Base-by-base conservation (phyloP, 2,113 vertebrate species). In the Pomatostomus ruficeps region DNA sequence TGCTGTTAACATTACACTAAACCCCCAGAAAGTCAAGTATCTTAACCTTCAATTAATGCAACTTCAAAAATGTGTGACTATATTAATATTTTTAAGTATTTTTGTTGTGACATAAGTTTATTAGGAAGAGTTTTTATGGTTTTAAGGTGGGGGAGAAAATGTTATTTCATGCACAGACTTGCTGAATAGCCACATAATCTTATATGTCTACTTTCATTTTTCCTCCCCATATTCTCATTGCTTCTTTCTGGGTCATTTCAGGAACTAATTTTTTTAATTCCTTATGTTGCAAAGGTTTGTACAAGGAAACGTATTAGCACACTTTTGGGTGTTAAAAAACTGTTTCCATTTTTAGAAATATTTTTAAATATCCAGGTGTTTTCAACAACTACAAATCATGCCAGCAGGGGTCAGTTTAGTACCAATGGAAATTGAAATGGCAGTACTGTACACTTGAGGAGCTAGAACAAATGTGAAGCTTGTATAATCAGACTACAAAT, bases 351-450 rank as follows among this genome's bases (percentile, higher is more conserved):
- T 70, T 89, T n/a, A 38, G 26, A 74, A 77, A 48, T 28, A 7
- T 72, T 83, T 82, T 35, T 2, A 61, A 62, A 79, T 81, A 71
- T 36, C 54, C 79, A 83, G 72, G 29, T 95, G 55, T 94, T 95
- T 95, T 86, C 73, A 77, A 46, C 57, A 73, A 45, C 36, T 82
- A 70, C 66, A 55, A 36, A 57, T 78, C 7, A 5, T 33, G 52
- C 94, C 97, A 96, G 94, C 88, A 97, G 96, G 83, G 97, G 97
- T 95, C 96, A 96, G 91, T 91, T 97, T 92, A 89, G 75, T 61
- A 97, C 93, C 89, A 95, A 72, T 62, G 62, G 82, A 97, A 93
- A 21, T 4, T 42, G 48, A 45, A 91, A 36, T 22, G 36, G 12
- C 11, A 45, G 33, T 16, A 17, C 38, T 57, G 11, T 48, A 16